Conservation (phyloP, 2,888 invertebrate species). For the Acleris literana region DNA sequence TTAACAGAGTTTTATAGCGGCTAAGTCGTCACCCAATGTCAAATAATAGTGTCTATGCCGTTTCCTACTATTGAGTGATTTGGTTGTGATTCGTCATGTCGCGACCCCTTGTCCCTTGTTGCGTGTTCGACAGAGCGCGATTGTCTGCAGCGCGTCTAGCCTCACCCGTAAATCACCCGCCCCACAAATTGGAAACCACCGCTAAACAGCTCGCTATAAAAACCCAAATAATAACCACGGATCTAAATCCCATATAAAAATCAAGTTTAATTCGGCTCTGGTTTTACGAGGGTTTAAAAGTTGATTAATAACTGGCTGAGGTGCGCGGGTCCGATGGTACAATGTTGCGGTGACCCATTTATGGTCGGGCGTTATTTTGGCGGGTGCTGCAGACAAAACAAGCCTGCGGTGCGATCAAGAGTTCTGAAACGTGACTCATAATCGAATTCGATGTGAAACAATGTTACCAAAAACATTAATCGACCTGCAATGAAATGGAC, state of each 20-base stretch:
- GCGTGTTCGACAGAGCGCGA: slow-evolving; percentile 3
- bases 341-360: slow-evolving; percentile 78
- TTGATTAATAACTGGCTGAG: slow-evolving; percentile 73
- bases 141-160: slow-evolving; percentile 69
- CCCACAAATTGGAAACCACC: slow-evolving; percentile 75
- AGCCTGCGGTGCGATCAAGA: slow-evolving; percentile 43
- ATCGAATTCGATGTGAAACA: slow-evolving; percentile 29
- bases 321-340: slow-evolving; percentile 56
- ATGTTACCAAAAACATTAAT: slow-evolving; percentile 8
- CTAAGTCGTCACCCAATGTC: too few species aligned
- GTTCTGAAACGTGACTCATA: slow-evolving; percentile 50
- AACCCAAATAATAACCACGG: slow-evolving; percentile 73
- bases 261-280: slow-evolving; percentile 75
- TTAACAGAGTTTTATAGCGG: too few species aligned
- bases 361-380: slow-evolving; percentile 68
- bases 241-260: slow-evolving; percentile 82
- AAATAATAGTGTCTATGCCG: too few species aligned
- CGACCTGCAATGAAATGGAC: too few species aligned
- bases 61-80: neutral
- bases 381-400: slow-evolving; percentile 74
- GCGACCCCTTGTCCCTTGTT: slow-evolving; percentile 16
- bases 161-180: slow-evolving; percentile 69
- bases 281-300: slow-evolving; percentile 79
- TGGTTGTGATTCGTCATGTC: neutral
- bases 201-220: slow-evolving; percentile 69